Percentiles rank a stretch among this genome's conserved stretches.
Evolutionary conservation across 2,888 invertebrate genomes (phyloP).

Genomic region (Gari tellinella): DNA sequence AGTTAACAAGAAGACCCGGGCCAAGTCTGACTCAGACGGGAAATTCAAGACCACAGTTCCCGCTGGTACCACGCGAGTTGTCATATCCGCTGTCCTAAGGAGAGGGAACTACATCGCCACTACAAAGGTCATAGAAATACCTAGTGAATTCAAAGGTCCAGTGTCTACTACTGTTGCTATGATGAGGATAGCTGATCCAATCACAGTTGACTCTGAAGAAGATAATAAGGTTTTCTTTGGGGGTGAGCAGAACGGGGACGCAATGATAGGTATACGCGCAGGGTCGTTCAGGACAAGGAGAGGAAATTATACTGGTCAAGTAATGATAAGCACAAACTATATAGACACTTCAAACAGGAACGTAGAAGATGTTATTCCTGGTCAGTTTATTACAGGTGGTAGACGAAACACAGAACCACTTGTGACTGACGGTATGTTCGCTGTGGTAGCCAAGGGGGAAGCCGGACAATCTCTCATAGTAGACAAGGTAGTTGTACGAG

Average conservation of each 20-base stretch:
- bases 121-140: conserved; percentile 16
- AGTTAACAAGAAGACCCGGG: neutral
- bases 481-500: conserved; percentile 5
- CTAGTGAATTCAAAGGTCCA: conserved; percentile 17
- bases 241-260: conserved; percentile 9
- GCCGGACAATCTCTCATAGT: neutral
- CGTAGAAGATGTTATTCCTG: conserved; percentile 17
- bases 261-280: conserved; percentile 13
- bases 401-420: neutral
- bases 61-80: neutral
- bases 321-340: conserved; percentile 17
- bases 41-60: neutral
- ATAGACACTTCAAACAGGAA: neutral
- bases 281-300: conserved; percentile 9
- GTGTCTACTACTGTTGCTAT: conserved; percentile 11
- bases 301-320: conserved; percentile 23
- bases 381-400: conserved; percentile 21
- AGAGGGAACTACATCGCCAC: neutral
- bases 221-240: conserved; percentile 9
- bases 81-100: neutral
- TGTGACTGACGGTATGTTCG: conserved; percentile 25
- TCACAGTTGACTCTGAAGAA: conserved; percentile 9
- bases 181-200: conserved; percentile 20
- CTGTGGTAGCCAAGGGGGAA: conserved; percentile 11
- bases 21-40: neutral